Evolutionary conservation across 92 coral and sea anemone species (phyloP).

Genomic region (Chrysogorgia sp.): DNA sequence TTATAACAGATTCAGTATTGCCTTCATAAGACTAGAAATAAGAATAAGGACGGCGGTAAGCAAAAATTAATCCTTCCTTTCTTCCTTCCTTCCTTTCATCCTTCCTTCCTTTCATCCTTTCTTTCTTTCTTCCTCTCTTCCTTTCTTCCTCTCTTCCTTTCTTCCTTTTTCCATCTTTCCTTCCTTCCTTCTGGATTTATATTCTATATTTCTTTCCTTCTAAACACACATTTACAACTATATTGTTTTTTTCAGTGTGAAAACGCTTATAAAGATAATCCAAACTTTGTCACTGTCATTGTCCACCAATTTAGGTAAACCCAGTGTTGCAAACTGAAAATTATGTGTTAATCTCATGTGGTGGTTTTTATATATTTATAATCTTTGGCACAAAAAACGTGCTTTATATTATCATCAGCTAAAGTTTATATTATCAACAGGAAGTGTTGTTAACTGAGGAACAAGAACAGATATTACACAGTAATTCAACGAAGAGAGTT

Average conservation of each 20-base stretch:
- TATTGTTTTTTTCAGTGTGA: not conserved
- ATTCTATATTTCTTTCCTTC: not conserved
- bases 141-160: not conserved
- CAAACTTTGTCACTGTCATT: not conserved
- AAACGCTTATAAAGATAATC: not conserved
- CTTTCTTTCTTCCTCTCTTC: not conserved
- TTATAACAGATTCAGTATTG: constrained; percentile 3
- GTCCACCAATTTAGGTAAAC: constrained; percentile 11
- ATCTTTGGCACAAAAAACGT: too few relatives aligned
- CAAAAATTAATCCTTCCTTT: not conserved
- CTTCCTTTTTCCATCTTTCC: not conserved
- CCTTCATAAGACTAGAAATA: not conserved
- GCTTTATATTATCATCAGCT: too few relatives aligned
- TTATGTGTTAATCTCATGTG: not conserved
- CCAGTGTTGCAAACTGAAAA: not conserved
- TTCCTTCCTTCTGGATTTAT: not conserved
- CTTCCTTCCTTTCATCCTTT: not conserved
- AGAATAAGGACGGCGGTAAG: constrained; percentile 8
- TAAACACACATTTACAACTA: not conserved
- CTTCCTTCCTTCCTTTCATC: not conserved
- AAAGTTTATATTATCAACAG: too few relatives aligned
- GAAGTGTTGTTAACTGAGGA: too few relatives aligned
- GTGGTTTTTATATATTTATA: too few relatives aligned
- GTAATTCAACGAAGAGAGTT: too few relatives aligned
- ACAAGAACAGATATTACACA: too few relatives aligned